phyloP scores from a whole-genome alignment of 2,888 invertebrate species.

The Drosophila paranaensis region DNA sequence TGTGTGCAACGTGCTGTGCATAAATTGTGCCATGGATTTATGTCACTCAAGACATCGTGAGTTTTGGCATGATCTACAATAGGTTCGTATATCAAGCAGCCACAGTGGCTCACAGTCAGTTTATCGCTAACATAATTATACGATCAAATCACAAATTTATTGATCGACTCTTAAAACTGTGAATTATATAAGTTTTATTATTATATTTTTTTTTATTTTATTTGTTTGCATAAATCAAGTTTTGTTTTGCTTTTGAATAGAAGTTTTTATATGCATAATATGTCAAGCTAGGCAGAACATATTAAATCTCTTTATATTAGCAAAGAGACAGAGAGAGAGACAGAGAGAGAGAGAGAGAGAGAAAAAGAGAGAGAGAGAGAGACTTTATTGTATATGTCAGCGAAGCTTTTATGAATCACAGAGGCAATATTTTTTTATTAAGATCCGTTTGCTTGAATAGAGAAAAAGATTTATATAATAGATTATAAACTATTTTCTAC shows the following conservation, averaged over 20 bases:
- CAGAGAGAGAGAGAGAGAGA: too few species aligned
- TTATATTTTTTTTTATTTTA: background rate
- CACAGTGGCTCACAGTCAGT: conserved; percentile 32
- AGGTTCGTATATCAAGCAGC: conserved; percentile 28
- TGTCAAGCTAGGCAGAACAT: too few species aligned
- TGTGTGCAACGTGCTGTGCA: conserved; percentile 62
- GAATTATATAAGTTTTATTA: background rate
- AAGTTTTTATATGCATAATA: too few species aligned
- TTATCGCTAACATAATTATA: background rate
- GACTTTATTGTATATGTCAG: background rate
- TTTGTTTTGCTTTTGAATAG: background rate
- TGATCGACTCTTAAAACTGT: background rate
- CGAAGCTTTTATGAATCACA: background rate
- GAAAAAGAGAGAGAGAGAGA: too few species aligned
- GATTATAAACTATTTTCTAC: too few species aligned
- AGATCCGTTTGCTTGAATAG: too few species aligned
- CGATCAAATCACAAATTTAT: background rate
- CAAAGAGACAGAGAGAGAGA: background rate
- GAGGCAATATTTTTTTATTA: background rate
- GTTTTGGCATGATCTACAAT: conserved; percentile 60
- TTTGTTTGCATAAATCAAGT: background rate
- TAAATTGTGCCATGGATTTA: conserved; percentile 79
- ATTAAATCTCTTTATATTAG: background rate
- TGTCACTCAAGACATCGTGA: conserved; percentile 72
- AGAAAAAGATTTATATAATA: too few species aligned